phyloP scores from a whole-genome alignment of 2,113 vertebrate genomes.

The Anseranas semipalmata region DNA sequence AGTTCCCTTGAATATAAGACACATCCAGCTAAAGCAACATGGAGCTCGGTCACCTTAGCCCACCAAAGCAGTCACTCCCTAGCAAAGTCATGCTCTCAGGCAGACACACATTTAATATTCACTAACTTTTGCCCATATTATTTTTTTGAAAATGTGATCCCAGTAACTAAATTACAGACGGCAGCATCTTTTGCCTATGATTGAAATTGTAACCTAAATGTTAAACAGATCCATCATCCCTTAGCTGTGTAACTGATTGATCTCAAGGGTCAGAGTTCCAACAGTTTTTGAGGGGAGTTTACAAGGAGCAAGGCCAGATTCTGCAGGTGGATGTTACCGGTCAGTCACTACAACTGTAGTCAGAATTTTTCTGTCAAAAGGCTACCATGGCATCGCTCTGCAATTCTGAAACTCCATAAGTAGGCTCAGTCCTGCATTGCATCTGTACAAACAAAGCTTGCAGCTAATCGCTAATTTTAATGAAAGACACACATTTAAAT shows the following conservation, averaged over 20 bases:
- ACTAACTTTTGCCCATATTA: background rate
- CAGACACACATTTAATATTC: background rate
- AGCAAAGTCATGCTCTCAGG: background rate
- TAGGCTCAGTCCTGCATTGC: background rate
- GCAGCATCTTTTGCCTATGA: background rate
- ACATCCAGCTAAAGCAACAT: background rate
- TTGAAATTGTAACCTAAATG: background rate
- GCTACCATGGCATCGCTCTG: background rate
- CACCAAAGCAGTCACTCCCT: background rate
- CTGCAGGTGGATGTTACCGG: background rate
- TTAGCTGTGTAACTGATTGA: background rate
- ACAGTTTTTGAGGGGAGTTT: background rate
- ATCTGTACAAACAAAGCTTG: background rate
- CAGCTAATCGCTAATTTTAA: too few relatives aligned
- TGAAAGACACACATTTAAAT: background rate
- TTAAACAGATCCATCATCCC: background rate
- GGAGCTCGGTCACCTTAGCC: background rate
- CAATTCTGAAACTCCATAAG: background rate
- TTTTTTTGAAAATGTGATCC: background rate
- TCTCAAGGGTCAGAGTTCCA: background rate
- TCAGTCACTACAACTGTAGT: accelerated
- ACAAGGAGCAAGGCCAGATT: background rate
- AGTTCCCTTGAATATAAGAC: background rate
- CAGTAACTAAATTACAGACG: background rate
- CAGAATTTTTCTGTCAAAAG: background rate